Evolutionary conservation across 2,888 invertebrate species (phyloP).

Genomic region (Minunthozetes semirufus): DNA sequence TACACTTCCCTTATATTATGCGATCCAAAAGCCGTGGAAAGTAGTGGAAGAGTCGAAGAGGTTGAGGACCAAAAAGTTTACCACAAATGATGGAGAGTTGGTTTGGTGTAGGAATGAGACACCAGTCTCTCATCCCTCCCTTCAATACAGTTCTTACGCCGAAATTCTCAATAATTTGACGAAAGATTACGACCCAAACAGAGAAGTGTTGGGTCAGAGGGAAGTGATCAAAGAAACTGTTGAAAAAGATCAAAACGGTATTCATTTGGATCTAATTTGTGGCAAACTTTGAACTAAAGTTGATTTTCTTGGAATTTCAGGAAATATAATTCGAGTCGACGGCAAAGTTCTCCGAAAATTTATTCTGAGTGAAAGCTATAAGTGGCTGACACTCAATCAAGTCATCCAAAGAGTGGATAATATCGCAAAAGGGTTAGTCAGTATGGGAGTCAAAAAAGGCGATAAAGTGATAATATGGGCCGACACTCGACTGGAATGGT

Average conservation of each 20-base stretch:
- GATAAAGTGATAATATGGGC: slow-evolving; percentile 34
- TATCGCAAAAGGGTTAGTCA: slow-evolving; percentile 21
- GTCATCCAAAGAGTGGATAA: slow-evolving; percentile 29
- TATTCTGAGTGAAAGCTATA: slow-evolving; percentile 29
- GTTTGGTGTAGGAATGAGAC: slow-evolving; percentile 28
- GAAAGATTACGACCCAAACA: slow-evolving; percentile 1
- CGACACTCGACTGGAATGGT: slow-evolving; percentile 34
- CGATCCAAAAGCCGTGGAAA: slow-evolving; percentile 31
- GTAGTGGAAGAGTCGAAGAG: background rate
- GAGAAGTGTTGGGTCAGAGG: slow-evolving; percentile 7
- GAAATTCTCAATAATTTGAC: slow-evolving; percentile 7
- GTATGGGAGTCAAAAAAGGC: slow-evolving; percentile 4
- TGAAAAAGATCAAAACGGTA: slow-evolving; percentile 20
- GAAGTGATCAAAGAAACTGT: background rate
- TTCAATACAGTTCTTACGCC: slow-evolving; percentile 11
- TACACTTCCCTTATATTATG: slow-evolving; percentile 35
- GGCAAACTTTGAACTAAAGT: background rate
- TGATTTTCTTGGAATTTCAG: background rate
- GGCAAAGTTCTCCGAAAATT: slow-evolving; percentile 32
- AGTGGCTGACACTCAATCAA: slow-evolving; percentile 27
- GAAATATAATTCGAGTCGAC: slow-evolving; percentile 27
- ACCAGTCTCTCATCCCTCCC: background rate
- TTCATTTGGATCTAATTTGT: background rate
- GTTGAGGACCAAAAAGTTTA: background rate
- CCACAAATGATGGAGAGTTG: slow-evolving; percentile 14